Percentiles rank a stretch among this genome's conserved stretches.
These are phyloP conservation scores for Eurosta solidaginis DNA, from an alignment of 1,140 invertebrate genomes.

Conservation along the genomic window DNA sequence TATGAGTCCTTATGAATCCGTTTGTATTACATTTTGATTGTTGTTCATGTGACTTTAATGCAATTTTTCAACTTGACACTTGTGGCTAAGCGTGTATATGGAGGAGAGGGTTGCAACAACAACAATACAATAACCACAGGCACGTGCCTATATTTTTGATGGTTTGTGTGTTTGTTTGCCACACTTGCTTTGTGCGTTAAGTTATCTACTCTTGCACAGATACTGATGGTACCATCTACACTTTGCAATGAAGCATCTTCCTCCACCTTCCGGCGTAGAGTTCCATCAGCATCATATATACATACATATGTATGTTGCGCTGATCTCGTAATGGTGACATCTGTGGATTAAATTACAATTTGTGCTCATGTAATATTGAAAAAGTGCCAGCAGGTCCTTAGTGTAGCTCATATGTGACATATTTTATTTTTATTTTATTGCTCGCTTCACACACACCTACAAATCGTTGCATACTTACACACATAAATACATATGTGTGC, in stretches of 20 bases:
- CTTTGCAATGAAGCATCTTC: not conserved
- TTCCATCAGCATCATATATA: not conserved
- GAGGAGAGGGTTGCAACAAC: not conserved
- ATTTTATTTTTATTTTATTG: not conserved
- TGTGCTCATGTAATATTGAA: slow-evolving; percentile 59
- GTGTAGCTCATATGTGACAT: slow-evolving; percentile 18
- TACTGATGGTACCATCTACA: not conserved
- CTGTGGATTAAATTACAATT: slow-evolving; percentile 61
- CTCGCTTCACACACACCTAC: not conserved
- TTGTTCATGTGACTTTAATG: slow-evolving; percentile 60
- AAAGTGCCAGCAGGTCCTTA: slow-evolving; percentile 26
- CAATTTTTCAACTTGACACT: slow-evolving; percentile 57
- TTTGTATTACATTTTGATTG: slow-evolving; percentile 58
- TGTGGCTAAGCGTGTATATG: not conserved
- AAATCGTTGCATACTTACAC: not conserved
- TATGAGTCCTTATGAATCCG: not conserved
- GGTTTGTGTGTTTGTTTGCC: not conserved
- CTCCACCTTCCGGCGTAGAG: too few species aligned
- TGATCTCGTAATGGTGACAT: slow-evolving; percentile 59
- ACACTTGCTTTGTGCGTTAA: slow-evolving; percentile 11
- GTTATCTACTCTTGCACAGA: slow-evolving; percentile 1
- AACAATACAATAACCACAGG: not conserved
- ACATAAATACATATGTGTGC: not conserved
- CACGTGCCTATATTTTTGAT: slow-evolving; percentile 28
- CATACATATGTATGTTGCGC: not conserved